Evolutionary conservation across 2,797 vertebrate species (phyloP).

Genomic region (Lerista edwardsae): DNA sequence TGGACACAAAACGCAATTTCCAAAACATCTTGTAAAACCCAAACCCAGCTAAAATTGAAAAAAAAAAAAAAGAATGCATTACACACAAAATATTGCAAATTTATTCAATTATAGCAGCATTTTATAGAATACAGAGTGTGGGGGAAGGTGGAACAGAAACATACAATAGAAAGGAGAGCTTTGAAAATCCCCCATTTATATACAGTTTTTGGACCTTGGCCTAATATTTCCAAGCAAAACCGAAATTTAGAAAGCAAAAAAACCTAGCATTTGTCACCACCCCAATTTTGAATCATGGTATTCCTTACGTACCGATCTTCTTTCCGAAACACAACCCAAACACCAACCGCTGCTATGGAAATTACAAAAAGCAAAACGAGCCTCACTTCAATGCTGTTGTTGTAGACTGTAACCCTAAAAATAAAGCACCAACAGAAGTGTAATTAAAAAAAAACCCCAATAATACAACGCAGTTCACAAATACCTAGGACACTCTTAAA

Average conservation of each 20-base stretch:
- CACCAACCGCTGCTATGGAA: slow-evolving; percentile 82
- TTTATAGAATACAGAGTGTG: neutral
- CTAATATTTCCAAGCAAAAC: neutral
- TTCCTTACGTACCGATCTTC: slow-evolving; percentile 87
- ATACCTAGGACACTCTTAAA: too few species aligned
- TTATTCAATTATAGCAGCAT: too few species aligned
- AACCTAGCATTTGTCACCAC: slow-evolving; percentile 34
- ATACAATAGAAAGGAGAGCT: neutral
- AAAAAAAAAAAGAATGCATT: slow-evolving; percentile 55
- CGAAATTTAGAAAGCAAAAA: neutral
- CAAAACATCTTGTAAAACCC: slow-evolving; percentile 94
- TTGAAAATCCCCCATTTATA: neutral
- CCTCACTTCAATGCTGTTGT: slow-evolving; percentile 82
- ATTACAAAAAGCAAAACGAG: slow-evolving; percentile 85
- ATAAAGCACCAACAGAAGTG: neutral
- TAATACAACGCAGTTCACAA: too few species aligned
- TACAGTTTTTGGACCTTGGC: neutral
- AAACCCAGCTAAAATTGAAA: slow-evolving; percentile 96
- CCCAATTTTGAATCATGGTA: slow-evolving; percentile 20
- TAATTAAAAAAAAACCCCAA: too few species aligned
- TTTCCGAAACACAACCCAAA: slow-evolving; percentile 94
- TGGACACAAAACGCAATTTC: slow-evolving; percentile 94
- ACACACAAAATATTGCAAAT: neutral
- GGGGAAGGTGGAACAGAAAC: neutral
- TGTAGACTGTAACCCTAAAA: slow-evolving; percentile 81